A percentile compares a stretch with the other conserved stretches of the same genome.
Evolutionary conservation across 2,888 invertebrate species (phyloP).

Genomic region (Hoplodrina blanda): DNA sequence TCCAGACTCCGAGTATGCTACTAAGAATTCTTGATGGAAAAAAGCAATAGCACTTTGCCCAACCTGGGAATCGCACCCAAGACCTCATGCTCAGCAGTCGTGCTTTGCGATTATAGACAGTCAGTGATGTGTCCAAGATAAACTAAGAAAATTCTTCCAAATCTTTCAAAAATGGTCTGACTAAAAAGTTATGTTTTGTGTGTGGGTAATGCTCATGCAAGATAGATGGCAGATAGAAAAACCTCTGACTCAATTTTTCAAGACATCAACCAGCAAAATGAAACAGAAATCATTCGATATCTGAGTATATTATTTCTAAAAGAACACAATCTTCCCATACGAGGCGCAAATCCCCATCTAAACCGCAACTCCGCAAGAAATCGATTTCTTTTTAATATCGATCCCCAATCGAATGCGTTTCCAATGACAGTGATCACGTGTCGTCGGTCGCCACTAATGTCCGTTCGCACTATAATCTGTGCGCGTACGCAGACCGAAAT

Average conservation of each 20-base stretch:
- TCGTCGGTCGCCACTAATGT: constrained; percentile 79
- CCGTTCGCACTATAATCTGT: constrained; percentile 85
- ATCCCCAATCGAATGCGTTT: constrained; percentile 70
- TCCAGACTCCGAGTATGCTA: no score
- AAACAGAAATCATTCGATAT: constrained; percentile 34
- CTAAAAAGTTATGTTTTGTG: no score
- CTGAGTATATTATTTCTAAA: constrained; percentile 20
- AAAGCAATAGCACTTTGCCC: no score
- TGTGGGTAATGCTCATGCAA: no score
- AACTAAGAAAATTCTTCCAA: no score
- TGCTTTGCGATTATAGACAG: no score
- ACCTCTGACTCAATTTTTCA: background rate
- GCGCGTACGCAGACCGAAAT: constrained; percentile 81
- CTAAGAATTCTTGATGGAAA: no score
- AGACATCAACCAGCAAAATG: background rate
- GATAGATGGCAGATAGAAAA: no score
- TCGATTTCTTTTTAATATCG: constrained; percentile 71
- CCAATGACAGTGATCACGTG: constrained; percentile 79
- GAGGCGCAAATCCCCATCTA: constrained; percentile 58
- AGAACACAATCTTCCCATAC: constrained; percentile 24
- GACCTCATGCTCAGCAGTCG: no score
- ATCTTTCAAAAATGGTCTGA: no score
- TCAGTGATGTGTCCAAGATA: no score
- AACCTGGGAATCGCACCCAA: no score
- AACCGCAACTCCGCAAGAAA: constrained; percentile 66